phyloP scores from a whole-genome alignment of 2,113 vertebrate genomes.

The Perognathus longimembris region DNA sequence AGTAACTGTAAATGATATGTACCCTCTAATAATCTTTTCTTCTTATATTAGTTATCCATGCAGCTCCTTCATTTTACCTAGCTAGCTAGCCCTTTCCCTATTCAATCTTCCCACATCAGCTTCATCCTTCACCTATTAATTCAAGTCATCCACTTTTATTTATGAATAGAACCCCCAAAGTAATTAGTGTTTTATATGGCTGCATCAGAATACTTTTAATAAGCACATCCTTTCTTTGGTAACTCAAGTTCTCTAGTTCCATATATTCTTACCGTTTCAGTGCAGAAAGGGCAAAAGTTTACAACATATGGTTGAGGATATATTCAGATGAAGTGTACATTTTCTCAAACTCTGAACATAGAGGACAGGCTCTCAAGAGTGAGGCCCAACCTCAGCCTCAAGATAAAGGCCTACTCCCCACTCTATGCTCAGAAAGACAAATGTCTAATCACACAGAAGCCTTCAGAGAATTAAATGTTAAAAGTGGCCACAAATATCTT shows the following conservation, averaged over 20 bases:
- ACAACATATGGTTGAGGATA: background rate
- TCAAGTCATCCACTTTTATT: constrained; percentile 57
- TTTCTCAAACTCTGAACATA: background rate
- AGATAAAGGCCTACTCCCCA: background rate
- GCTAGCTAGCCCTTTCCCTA: background rate
- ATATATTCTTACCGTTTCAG: background rate
- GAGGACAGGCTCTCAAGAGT: background rate
- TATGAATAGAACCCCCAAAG: too few species aligned
- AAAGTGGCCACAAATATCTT: background rate
- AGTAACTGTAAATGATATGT: constrained; percentile 46
- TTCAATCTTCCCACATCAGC: background rate
- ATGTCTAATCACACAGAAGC: background rate
- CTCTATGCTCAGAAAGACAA: background rate
- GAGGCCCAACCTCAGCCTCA: background rate
- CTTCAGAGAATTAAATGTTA: constrained; percentile 9
- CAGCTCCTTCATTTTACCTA: background rate
- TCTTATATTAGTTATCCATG: constrained; percentile 5
- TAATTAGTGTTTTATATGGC: too few species aligned
- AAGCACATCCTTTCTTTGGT: background rate
- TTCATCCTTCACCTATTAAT: constrained; percentile 40
- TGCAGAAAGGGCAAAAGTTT: background rate
- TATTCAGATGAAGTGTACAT: background rate
- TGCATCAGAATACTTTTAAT: too few species aligned
- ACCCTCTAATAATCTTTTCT: constrained; percentile 44
- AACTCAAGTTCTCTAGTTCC: background rate